These are phyloP conservation scores for Enteromius thamalakanensis DNA, from an alignment of 2,797 vertebrate genomes.

Conservation along the genomic window DNA sequence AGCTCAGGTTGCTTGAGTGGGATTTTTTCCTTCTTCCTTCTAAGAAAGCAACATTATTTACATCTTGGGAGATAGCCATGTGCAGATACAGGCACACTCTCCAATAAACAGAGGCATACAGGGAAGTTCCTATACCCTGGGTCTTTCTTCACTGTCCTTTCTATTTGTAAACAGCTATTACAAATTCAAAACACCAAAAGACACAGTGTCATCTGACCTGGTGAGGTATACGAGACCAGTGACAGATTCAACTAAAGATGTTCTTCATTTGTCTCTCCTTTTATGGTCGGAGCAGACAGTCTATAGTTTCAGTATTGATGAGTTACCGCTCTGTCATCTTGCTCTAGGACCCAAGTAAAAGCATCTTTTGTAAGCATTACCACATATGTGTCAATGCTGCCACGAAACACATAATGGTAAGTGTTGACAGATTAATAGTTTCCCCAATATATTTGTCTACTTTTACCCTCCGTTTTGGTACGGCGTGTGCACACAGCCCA, in stretches of 20 bases:
- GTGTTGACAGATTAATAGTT: constrained; percentile 30
- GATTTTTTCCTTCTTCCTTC: background rate
- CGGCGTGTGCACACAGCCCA: background rate
- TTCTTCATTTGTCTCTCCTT: constrained; percentile 5
- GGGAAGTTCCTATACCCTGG: background rate
- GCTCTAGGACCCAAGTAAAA: background rate
- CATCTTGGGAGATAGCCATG: background rate
- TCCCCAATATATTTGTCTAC: background rate
- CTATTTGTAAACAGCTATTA: constrained; percentile 12
- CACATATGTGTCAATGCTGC: constrained; percentile 29
- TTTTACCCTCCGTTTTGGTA: background rate
- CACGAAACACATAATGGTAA: constrained; percentile 27
- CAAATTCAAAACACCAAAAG: constrained; percentile 13
- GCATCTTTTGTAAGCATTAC: constrained; percentile 29
- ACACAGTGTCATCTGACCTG: background rate
- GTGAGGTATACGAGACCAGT: background rate
- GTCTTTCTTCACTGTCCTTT: background rate
- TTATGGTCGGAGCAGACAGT: background rate
- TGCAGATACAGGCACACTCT: background rate
- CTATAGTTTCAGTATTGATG: background rate
- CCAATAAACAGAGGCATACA: background rate
- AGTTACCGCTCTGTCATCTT: constrained; percentile 17
- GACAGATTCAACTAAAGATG: background rate
- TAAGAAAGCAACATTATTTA: background rate
- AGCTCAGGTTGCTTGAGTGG: background rate